Base-by-base conservation (phyloP, 2,888 invertebrate species). In the Nymphalis c-album region DNA sequence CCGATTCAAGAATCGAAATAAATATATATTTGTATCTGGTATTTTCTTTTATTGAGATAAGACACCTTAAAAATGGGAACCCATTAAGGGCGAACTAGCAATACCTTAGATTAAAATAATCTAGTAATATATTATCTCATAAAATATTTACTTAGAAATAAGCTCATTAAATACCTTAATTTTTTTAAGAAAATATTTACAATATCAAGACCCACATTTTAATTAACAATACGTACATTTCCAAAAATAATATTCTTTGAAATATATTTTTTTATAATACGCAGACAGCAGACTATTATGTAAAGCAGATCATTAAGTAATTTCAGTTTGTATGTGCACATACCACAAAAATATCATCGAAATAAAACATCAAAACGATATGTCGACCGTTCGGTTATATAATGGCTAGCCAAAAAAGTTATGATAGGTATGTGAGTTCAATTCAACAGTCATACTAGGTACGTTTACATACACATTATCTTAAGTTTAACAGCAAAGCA, bases 131-230 rank as follows among this genome's bases (percentile, higher is more conserved):
- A 40, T 40, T 2, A 31, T 26, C 17, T 17, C 16, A 26, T 26
- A 40, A 40, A 40, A 26, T 31, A 53, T 53, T 55, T 35, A 59
- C 59, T 59, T 59, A 59, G 20, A 45, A 45, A 59, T 59, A 55
- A 31, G 18, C 5, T 47, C 13, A 60, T 46, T 47, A 60, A 60
- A 46, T 60, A 60, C 57, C 35, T n/a, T 55, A 31, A 18, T 46
- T 13, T 20, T 55, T 45, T 35, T 48, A 62, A n/a, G 35, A 40
- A 16, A 58, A 17, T 60, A 35, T 59, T 53, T 64, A 50, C 35
- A 31, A 40, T 18, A 18, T 57, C 6, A 55, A 31, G 22, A 55
- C 18, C 18, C 18, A 13, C 16, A 40, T 57, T 31, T 2, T 10
- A n/a, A 10, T 2, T 47, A 17, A 7, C 7, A 57, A 1, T 57